Conservation (phyloP, 2,797 vertebrate genomes). For the Gobionotothen gibberifrons region DNA sequence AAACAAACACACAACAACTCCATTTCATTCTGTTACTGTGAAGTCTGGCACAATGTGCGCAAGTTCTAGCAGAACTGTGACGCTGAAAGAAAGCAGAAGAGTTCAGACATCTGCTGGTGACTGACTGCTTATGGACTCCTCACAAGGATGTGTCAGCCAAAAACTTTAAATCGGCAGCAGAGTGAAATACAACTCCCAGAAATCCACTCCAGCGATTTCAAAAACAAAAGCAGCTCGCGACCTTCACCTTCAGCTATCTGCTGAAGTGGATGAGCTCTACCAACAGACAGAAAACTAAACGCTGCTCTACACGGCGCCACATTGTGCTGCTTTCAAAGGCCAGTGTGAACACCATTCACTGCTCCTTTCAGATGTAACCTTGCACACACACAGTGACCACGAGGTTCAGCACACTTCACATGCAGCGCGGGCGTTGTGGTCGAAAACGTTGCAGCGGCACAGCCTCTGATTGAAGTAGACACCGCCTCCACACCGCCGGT, state of each 20-base stretch:
- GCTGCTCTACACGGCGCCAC: not conserved
- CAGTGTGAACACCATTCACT: not conserved
- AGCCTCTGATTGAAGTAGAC: not conserved
- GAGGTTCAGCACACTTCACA: not conserved
- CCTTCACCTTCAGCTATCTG: constrained; percentile 54
- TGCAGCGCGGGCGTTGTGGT: not conserved
- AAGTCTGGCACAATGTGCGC: not conserved
- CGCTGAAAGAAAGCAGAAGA: constrained; percentile 15
- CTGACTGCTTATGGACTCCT: constrained; percentile 45
- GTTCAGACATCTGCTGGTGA: constrained; percentile 30
- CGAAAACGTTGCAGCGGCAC: constrained; percentile 10
- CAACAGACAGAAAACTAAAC: not conserved
- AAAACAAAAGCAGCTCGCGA: constrained; percentile 60
- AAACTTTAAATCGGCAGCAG: constrained; percentile 61
- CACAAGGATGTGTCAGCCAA: constrained; percentile 44
- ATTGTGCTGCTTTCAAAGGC: constrained; percentile 15
- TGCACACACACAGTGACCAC: constrained; percentile 9
- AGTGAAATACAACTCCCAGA: constrained; percentile 39
- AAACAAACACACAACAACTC: constrained; percentile 1
- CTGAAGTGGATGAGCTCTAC: constrained; percentile 23
- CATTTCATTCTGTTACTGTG: not conserved
- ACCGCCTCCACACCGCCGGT: not conserved
- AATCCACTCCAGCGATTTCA: constrained; percentile 46
- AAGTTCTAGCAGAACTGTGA: constrained; percentile 6
- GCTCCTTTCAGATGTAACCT: constrained; percentile 28